These are phyloP conservation scores for Ceryle rudis DNA, from an alignment of 2,797 vertebrate genomes.

Conservation along the genomic window DNA sequence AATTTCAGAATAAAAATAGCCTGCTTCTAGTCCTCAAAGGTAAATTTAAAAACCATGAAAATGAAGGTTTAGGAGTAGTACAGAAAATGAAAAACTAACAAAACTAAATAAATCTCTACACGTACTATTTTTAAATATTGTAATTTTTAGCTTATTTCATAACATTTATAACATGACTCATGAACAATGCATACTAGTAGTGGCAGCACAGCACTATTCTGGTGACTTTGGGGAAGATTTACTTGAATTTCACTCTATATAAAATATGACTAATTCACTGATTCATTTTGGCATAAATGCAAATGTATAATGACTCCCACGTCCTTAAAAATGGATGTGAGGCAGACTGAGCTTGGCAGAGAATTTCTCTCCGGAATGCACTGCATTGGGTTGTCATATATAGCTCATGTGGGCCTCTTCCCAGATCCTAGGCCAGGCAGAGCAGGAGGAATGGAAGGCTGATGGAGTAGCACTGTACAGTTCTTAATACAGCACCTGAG, in stretches of 20 bases:
- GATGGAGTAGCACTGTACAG: background rate
- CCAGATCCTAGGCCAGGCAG: background rate
- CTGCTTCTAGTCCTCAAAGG: background rate
- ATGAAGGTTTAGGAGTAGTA: background rate
- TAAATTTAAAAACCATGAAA: slow-evolving; percentile 12
- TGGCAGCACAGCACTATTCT: background rate
- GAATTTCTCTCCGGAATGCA: background rate
- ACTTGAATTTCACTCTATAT: background rate
- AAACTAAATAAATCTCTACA: slow-evolving; percentile 3
- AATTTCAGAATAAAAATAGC: slow-evolving; percentile 44
- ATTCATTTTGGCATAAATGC: background rate
- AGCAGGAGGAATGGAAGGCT: background rate
- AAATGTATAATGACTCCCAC: background rate
- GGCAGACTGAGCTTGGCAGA: background rate
- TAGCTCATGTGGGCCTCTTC: background rate
- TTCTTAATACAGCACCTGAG: background rate
- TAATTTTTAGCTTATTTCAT: slow-evolving; percentile 2
- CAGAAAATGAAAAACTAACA: background rate
- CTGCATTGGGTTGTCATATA: background rate
- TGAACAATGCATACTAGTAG: background rate
- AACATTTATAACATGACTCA: background rate
- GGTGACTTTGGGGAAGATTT: background rate
- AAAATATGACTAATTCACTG: slow-evolving; percentile 10
- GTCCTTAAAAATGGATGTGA: background rate
- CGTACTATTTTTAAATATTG: background rate